Conservation (phyloP, 2,113 vertebrate species). For the Phalacrocorax carbo region DNA sequence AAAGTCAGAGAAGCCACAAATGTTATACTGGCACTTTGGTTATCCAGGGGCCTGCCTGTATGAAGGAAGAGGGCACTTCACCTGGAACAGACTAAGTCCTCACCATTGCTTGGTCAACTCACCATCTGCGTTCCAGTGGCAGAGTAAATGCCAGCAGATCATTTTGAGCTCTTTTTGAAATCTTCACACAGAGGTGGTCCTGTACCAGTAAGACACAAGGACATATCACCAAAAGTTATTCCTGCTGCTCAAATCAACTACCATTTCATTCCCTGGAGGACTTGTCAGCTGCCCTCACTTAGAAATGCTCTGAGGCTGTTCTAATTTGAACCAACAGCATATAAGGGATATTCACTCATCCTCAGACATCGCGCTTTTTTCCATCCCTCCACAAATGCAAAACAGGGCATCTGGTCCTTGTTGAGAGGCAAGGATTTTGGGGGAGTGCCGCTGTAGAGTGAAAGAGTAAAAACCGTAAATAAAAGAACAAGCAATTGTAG, state of each 20-base stretch:
- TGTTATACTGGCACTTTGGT: background rate
- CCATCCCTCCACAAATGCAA: background rate
- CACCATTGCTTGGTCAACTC: background rate
- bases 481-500: background rate
- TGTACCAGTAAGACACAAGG: background rate
- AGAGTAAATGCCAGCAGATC: background rate
- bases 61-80: background rate
- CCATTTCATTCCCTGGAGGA: background rate
- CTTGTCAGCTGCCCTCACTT: background rate
- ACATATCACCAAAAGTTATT: background rate
- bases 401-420: background rate
- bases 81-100: background rate
- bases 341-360: background rate
- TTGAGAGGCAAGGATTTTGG: background rate
- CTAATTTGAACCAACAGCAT: background rate
- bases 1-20: background rate
- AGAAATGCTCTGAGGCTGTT: background rate
- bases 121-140: background rate
- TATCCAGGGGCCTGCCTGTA: background rate
- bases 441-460: background rate
- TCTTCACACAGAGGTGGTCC: background rate
- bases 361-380: background rate
- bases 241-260: background rate
- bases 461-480: background rate
- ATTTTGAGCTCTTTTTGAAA: background rate